These are phyloP conservation scores for Clunio marinus DNA, from an alignment of 2,888 invertebrate species.

Conservation along the genomic window DNA sequence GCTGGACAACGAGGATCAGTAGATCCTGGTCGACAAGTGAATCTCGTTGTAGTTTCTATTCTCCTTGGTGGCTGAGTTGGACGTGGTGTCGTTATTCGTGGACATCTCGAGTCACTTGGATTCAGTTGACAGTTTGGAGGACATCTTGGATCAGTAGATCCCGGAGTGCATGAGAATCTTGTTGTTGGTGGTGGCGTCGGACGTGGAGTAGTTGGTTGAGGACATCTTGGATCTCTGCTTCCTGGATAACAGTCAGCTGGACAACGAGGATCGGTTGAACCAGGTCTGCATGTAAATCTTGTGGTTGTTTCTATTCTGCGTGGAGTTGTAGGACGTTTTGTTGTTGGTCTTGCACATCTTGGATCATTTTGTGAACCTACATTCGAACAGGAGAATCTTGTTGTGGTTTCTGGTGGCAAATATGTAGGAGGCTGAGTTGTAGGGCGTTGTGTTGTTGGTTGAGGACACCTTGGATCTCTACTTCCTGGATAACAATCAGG, in stretches of 20 bases:
- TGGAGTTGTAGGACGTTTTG: conserved; percentile 39
- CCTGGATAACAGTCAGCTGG: conserved; percentile 48
- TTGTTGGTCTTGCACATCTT: conserved; percentile 45
- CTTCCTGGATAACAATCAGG: conserved; percentile 44
- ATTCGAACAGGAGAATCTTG: background rate
- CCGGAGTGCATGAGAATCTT: conserved; percentile 47
- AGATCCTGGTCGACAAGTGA: conserved; percentile 44
- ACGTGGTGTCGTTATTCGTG: conserved; percentile 34
- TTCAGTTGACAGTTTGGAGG: conserved; percentile 50
- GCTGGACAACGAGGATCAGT: conserved; percentile 43
- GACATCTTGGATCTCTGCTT: conserved; percentile 49
- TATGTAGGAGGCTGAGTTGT: conserved; percentile 15
- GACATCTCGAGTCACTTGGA: conserved; percentile 46
- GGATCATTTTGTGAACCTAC: conserved; percentile 43
- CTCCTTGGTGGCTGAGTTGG: conserved; percentile 41
- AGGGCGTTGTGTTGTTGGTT: conserved; percentile 40
- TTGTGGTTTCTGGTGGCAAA: background rate
- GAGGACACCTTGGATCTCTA: conserved; percentile 46
- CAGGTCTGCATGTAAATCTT: conserved; percentile 42
- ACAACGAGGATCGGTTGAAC: conserved; percentile 47
- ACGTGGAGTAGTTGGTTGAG: conserved; percentile 43
- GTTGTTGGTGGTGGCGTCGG: conserved; percentile 44
- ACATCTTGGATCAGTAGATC: conserved; percentile 46
- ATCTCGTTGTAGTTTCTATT: conserved; percentile 9
- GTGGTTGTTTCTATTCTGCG: background rate